Evolutionary conservation across 2,888 invertebrate species (phyloP).

Genomic region (Hirtodrosophila cameraria): DNA sequence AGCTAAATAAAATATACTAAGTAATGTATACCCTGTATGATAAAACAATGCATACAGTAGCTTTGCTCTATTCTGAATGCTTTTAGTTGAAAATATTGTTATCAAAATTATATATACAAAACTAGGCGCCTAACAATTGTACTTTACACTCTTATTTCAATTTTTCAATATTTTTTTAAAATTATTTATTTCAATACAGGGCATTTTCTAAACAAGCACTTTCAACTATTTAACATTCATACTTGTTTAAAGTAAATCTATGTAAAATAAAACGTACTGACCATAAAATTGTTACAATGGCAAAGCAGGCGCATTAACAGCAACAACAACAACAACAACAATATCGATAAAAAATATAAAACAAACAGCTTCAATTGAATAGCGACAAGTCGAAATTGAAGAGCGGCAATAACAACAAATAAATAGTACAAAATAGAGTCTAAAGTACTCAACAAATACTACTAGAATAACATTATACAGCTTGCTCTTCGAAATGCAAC

Average conservation of each 20-base stretch:
- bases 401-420: constrained; percentile 12
- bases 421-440: constrained; percentile 20
- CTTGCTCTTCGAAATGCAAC: not conserved
- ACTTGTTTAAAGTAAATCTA: constrained; percentile 30
- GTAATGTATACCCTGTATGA: constrained; percentile 11
- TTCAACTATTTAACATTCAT: not conserved
- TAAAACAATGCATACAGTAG: not conserved
- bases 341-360: constrained; percentile 10
- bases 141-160: no score
- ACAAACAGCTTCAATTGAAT: constrained; percentile 43
- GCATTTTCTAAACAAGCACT: not conserved
- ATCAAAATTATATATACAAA: no score
- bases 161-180: no score
- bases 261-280: constrained; percentile 63
- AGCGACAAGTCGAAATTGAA: constrained; percentile 22
- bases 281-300: constrained; percentile 71
- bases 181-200: no score
- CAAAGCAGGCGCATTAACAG: constrained; percentile 47
- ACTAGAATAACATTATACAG: constrained; percentile 6
- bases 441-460: constrained; percentile 28
- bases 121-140: no score
- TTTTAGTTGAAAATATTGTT: no score
- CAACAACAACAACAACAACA: constrained; percentile 31
- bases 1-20: not conserved
- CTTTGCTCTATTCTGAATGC: no score